These are phyloP conservation scores for Aphis gossypii DNA, from an alignment of 1,140 invertebrate genomes.

Conservation along the genomic window DNA sequence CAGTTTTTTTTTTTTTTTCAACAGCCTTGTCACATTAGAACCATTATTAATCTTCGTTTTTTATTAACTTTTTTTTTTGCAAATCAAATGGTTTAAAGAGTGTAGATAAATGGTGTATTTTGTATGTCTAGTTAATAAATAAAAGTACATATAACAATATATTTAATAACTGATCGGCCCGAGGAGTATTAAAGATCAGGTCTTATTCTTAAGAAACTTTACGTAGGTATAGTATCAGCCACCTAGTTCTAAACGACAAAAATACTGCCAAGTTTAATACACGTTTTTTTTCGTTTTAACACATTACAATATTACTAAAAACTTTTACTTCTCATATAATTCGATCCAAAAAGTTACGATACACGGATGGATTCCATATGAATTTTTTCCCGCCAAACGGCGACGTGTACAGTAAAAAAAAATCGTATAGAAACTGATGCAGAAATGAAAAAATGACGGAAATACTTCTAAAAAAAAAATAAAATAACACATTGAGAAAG, in stretches of 20 bases:
- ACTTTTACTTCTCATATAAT: slow-evolving; percentile 31
- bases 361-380: slow-evolving; percentile 4
- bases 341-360: slow-evolving; percentile 35
- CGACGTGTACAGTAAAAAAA: neutral
- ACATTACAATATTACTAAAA: slow-evolving; percentile 31
- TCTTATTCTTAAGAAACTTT: neutral
- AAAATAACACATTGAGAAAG: neutral
- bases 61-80: slow-evolving; percentile 35
- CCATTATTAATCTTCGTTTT: slow-evolving; percentile 47
- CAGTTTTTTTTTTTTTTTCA: neutral
- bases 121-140: neutral
- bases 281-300: neutral
- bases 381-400: neutral
- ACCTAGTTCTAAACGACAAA: neutral
- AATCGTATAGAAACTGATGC: neutral
- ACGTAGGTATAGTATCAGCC: neutral
- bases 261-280: slow-evolving; percentile 29
- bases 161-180: neutral
- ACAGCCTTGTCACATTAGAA: slow-evolving; percentile 24
- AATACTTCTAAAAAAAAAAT: neutral
- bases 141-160: neutral
- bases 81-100: neutral
- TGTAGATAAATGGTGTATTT: neutral
- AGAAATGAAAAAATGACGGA: neutral
- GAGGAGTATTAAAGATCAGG: neutral